A percentile compares a stretch with the other conserved stretches of the same genome.
Evolutionary conservation across 2,888 invertebrate genomes (phyloP).

Genomic region (Diarsia dahlii): DNA sequence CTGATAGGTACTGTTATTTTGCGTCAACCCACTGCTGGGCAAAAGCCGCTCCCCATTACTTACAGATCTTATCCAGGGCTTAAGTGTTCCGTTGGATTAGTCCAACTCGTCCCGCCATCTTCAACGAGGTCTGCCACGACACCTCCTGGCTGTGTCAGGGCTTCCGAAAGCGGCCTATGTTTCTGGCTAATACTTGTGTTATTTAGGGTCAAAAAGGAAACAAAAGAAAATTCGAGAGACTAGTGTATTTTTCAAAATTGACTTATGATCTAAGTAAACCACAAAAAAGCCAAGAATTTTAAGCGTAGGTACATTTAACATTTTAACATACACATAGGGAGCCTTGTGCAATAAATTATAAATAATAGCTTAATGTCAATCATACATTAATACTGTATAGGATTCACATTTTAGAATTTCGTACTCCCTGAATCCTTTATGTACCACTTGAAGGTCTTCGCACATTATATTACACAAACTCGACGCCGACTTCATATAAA

Average conservation of each 20-base stretch:
- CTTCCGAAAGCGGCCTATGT: no score
- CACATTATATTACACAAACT: neutral
- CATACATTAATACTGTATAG: conserved; percentile 55
- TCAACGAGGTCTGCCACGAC: no score
- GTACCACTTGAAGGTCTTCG: conserved; percentile 1
- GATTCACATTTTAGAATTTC: conserved; percentile 49
- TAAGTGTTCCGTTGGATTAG: no score
- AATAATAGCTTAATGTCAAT: conserved; percentile 57
- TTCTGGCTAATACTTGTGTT: no score
- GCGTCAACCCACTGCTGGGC: no score
- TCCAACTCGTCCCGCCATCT: no score
- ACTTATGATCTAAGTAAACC: conserved; percentile 68
- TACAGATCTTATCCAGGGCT: no score
- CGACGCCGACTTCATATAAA: neutral
- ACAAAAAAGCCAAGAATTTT: conserved; percentile 67
- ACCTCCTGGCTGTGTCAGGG: no score
- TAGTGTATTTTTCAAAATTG: conserved; percentile 76
- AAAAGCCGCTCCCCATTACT: no score
- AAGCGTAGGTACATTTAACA: conserved; percentile 63
- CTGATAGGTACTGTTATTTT: no score
- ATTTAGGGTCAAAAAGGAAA: conserved; percentile 33
- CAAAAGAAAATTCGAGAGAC: conserved; percentile 66
- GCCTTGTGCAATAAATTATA: conserved; percentile 69
- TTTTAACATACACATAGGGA: conserved; percentile 61
- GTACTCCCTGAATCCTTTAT: conserved; percentile 37